Evolutionary conservation across 1,140 invertebrate genomes (phyloP).

Genomic region (Rhagoletis pomonella): DNA sequence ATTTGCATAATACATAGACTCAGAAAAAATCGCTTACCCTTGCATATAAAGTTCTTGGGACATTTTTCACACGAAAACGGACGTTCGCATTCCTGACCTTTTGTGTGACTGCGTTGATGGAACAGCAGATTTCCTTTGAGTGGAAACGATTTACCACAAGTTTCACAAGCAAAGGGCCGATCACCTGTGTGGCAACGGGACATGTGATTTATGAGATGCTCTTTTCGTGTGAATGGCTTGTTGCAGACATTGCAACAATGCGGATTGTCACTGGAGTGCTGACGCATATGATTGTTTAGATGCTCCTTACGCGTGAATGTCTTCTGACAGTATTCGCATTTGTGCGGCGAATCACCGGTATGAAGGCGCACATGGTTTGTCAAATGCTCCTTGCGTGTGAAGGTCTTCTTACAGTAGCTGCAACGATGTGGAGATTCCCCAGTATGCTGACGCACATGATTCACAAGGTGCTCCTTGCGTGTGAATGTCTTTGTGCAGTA

Average conservation of each 20-base stretch:
- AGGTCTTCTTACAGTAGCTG: constrained; percentile 83
- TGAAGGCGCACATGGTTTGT: constrained; percentile 88
- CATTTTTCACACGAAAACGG: constrained; percentile 97
- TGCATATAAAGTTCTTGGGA: constrained; percentile 97
- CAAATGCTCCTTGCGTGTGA: constrained; percentile 92
- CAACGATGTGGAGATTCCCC: constrained; percentile 86
- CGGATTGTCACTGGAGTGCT: constrained; percentile 86
- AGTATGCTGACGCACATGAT: constrained; percentile 84
- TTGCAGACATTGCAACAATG: constrained; percentile 88
- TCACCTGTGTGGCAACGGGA: constrained; percentile 91
- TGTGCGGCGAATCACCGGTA: constrained; percentile 86
- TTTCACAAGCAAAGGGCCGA: constrained; percentile 85
- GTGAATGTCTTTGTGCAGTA: constrained; percentile 89
- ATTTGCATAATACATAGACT: neutral
- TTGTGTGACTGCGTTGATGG: constrained; percentile 96
- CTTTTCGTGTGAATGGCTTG: constrained; percentile 89
- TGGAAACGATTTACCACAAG: constrained; percentile 91
- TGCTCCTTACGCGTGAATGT: constrained; percentile 89
- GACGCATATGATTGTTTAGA: constrained; percentile 84
- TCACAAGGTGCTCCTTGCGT: constrained; percentile 82
- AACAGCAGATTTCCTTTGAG: constrained; percentile 93
- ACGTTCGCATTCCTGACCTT: constrained; percentile 87
- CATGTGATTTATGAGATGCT: constrained; percentile 85
- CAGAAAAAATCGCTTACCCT: constrained; percentile 78
- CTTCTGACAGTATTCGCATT: constrained; percentile 89